Evolutionary conservation across 1,140 invertebrate genomes (phyloP), one percentile per base, ranked within the genome.

Genomic region (Eupristina koningsbergeri): DNA sequence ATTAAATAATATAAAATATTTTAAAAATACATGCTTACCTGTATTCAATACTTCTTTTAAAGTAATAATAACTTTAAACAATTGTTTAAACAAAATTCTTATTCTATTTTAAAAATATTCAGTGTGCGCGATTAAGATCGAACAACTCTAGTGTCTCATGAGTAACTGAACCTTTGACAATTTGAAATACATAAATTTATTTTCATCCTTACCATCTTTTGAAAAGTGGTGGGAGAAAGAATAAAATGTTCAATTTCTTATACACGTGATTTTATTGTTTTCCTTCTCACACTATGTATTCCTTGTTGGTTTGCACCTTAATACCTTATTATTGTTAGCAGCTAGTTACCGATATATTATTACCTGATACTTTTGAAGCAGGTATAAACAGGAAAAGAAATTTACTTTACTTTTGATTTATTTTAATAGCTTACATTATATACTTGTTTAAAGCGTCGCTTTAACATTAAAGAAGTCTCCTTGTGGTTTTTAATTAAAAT

Each of bases 311-410:
- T 71, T 71, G 22, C 19, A 41, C 67, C 67, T 36, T 22, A 71
- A 71, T 71, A 71, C 39, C 41, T 36, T 71, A 26, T 71, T 71
- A 71, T 71, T 71, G 67, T 71, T 71, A 71, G 67, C 67, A 71
- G 67, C 67, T 71, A 36, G 36, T 41, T 26, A 71, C 7, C 22
- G 19, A 41, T 41, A 71, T 71, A 71, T 22, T 71, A 71, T 22
- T 71, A 71, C 67, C 67, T 71, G 67, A 36, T 41, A 71, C 19
- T 41, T 41, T 71, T 71, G 36, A 71, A 7, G 39, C 67, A 71
- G 67, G 67, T 71, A 71, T 71, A 36, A 41, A 71, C 67, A 41
- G 6, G 67, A 39, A 71, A 41, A 71, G 36, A 41, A 71, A 71
- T 67, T 67, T 9, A 5, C 67, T 71, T 13, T n/a, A n/a, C 34